Evolutionary conservation across 2,888 invertebrate species (phyloP).

Genomic region (Stenotaenia linearis): DNA sequence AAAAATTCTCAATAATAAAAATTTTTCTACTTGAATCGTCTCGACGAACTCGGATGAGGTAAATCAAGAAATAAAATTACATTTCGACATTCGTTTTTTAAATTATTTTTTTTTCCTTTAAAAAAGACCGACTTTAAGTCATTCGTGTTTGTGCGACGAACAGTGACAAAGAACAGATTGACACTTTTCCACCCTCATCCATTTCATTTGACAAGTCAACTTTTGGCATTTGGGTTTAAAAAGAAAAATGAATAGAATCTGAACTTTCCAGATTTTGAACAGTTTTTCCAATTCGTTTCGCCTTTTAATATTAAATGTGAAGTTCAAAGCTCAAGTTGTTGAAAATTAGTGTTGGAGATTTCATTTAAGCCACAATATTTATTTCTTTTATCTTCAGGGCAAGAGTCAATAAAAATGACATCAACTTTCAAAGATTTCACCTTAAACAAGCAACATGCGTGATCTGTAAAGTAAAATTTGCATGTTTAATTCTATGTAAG

Average conservation of each 20-base stretch:
- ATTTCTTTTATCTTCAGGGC: too few relatives aligned
- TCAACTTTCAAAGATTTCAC: too few relatives aligned
- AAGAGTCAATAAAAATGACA: too few relatives aligned
- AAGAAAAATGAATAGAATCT: neutral
- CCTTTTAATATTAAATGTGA: neutral
- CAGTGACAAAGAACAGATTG: neutral
- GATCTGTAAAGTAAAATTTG: too few relatives aligned
- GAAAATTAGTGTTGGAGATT: too few relatives aligned
- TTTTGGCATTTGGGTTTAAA: neutral
- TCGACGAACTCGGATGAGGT: neutral
- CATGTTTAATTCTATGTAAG: too few relatives aligned
- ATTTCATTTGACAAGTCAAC: conserved; percentile 24
- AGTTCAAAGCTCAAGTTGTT: too few relatives aligned
- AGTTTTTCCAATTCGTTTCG: neutral
- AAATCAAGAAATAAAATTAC: neutral
- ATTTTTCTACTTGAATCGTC: too few relatives aligned
- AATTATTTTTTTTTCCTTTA: neutral
- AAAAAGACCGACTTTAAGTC: neutral
- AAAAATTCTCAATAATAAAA: too few relatives aligned
- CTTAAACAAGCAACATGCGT: too few relatives aligned
- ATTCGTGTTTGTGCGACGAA: neutral
- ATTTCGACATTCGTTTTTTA: neutral
- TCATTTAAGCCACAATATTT: too few relatives aligned
- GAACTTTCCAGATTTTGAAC: neutral
- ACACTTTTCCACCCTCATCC: neutral